Evolutionary conservation across 2,888 invertebrate species (phyloP).

Genomic region (Pyrochroa serraticornis): DNA sequence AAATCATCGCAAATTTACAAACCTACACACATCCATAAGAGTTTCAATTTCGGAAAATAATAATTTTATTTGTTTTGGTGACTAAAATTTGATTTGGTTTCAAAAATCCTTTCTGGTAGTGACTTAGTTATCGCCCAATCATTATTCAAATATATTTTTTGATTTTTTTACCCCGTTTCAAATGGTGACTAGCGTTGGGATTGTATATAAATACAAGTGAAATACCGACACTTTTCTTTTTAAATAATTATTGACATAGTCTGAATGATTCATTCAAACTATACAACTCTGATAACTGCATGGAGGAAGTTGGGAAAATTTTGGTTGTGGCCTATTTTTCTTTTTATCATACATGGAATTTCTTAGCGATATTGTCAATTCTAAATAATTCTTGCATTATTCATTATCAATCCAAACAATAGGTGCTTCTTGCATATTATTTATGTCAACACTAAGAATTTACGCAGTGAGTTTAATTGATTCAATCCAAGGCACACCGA

Average conservation of each 20-base stretch:
- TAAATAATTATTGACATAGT: constrained; percentile 4
- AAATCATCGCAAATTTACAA: constrained; percentile 19
- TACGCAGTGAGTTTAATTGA: neutral
- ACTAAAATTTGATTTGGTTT: too few relatives aligned
- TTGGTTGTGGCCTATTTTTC: too few relatives aligned
- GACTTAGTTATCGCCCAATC: too few relatives aligned
- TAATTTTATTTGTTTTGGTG: too few relatives aligned
- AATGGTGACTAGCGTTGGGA: too few relatives aligned
- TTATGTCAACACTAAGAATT: constrained; percentile 1
- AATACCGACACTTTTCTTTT: constrained; percentile 5
- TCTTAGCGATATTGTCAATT: neutral
- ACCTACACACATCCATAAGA: neutral
- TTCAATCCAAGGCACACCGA: neutral
- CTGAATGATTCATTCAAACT: constrained; percentile 17
- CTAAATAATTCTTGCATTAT: neutral
- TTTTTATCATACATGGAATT: too few relatives aligned
- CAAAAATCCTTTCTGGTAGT: too few relatives aligned
- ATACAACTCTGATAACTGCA: constrained; percentile 14
- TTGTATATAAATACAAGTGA: neutral
- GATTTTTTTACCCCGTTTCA: too few relatives aligned
- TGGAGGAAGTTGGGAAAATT: too few relatives aligned
- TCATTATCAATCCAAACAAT: constrained; percentile 4
- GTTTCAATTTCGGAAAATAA: neutral
- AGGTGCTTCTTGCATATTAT: constrained; percentile 3
- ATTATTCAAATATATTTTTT: too few relatives aligned